Conservation (phyloP, 2,113 vertebrate species). For the Emydura subglobosa region DNA sequence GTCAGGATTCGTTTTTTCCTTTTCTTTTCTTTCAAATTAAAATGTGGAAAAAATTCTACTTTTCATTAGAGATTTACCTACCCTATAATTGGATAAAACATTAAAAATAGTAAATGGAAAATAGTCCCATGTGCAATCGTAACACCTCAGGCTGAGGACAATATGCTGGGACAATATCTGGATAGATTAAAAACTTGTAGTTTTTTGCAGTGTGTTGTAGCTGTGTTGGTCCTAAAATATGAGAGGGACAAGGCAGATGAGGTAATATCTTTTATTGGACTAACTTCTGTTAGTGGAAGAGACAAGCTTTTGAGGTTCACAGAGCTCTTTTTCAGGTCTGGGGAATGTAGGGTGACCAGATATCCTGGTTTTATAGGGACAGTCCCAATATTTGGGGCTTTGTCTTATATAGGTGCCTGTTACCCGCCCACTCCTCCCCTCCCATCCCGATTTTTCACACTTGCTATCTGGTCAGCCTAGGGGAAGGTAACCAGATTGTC, state of each 20-base stretch:
- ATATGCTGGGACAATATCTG: background rate
- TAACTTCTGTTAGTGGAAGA: no score
- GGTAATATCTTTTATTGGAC: no score
- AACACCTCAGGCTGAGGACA: background rate
- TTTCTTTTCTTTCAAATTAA: background rate
- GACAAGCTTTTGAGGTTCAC: no score
- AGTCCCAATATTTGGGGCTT: no score
- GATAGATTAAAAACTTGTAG: background rate
- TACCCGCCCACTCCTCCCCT: no score
- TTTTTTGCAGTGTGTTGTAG: background rate
- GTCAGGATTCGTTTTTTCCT: background rate
- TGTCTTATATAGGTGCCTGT: no score
- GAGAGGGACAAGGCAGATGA: background rate
- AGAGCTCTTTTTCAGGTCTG: no score
- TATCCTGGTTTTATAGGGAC: no score
- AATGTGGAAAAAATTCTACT: fast-evolving
- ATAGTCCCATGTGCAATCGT: background rate
- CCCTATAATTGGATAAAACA: background rate
- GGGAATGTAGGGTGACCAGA: no score
- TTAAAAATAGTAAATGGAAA: conserved; percentile 11
- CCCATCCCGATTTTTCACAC: no score
- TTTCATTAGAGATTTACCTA: conserved; percentile 24
- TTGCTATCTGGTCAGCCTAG: no score
- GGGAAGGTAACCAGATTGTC: no score
- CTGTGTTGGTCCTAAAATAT: background rate